A percentile compares a stretch with the other conserved stretches of the same genome.
phyloP scores from a whole-genome alignment of 35 echinoderm and acorn worm species.

The Lytechinus pictus region DNA sequence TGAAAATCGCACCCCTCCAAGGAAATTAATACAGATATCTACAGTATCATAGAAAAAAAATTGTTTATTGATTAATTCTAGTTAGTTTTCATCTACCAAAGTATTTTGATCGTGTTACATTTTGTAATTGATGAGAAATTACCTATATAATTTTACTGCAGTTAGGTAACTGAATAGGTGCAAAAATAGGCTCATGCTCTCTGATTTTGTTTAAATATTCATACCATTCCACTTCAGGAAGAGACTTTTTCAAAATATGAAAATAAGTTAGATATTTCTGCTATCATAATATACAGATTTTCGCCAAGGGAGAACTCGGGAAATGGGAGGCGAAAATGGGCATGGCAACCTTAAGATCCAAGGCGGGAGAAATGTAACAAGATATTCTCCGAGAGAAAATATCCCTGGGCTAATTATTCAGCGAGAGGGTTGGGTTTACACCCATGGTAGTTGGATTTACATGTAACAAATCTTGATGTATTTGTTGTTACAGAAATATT shows the following conservation, averaged over 20 bases:
- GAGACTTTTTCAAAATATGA: background rate
- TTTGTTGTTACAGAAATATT: conserved; percentile 45
- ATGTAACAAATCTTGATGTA: conserved; percentile 29
- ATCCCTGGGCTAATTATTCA: conserved; percentile 47
- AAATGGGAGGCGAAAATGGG: background rate
- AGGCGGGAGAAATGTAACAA: conserved; percentile 18
- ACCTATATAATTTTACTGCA: too few species aligned
- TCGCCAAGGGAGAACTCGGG: background rate
- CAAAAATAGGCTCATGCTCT: too few species aligned
- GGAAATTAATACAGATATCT: too few species aligned
- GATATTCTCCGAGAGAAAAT: conserved; percentile 35
- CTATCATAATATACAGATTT: background rate
- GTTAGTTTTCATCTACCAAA: too few species aligned
- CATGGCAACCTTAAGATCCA: background rate
- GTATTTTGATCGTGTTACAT: too few species aligned
- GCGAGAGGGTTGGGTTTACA: background rate
- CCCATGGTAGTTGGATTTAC: conserved; percentile 30
- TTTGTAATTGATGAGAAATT: too few species aligned
- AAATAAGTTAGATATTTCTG: background rate
- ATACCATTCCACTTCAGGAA: background rate
- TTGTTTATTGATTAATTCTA: too few species aligned
- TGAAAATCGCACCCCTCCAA: too few species aligned
- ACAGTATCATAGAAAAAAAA: too few species aligned
- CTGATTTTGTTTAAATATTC: background rate
- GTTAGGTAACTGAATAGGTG: too few species aligned